Base-by-base conservation (phyloP, 2,888 invertebrate species). In the Oxycera nigricornis region DNA sequence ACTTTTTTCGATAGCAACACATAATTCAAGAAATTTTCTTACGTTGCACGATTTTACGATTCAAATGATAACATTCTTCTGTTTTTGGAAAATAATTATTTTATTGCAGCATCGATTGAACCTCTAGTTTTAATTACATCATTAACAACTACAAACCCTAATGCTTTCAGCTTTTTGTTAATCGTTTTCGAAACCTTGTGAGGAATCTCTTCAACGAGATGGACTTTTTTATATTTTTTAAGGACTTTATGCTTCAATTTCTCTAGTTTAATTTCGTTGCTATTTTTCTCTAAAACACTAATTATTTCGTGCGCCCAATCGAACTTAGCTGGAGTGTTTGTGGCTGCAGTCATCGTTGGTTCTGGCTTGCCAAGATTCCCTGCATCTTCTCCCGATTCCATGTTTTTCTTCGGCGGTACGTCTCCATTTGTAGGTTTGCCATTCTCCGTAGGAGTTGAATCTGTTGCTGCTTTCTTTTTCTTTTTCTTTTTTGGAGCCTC, bases 191-290 rank as follows among this genome's bases (percentile, higher is more conserved):
- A 85, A 79, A 91, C 89, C 81, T 92, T 91, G 77, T 90, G 90
- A 75, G 88, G 86, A 3, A 73, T 76, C 79, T 75, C 77, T 86
- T 22, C 88, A 87, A 28, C 86, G 84, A 79, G 87, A 86, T 39
- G 86, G 82, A 76, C 82, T 82, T 50, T 83, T 80, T 26, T 76
- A 79, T 91, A 93, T 78, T 90, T 91, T 61, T 88, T 88, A 1
- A 92, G 81, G 6, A 94, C 90, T 85, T 93, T 94, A 82, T 92
- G 93, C 79, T 91, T 90, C 20, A 95, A 84, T 79, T 92, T 92
- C 80, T 92, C 92, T 73, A 92, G 82, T 0, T 90, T 88, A 55
- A 94, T 86, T 80, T 91, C 91, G 78, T 91, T 89, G 3, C 88
- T 89, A 79, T 77, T 75, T 9, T 46, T 65, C 26, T 31, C 55